These are phyloP conservation scores for Notothenia coriiceps DNA, from an alignment of 2,113 vertebrate species.

Conservation along the genomic window DNA sequence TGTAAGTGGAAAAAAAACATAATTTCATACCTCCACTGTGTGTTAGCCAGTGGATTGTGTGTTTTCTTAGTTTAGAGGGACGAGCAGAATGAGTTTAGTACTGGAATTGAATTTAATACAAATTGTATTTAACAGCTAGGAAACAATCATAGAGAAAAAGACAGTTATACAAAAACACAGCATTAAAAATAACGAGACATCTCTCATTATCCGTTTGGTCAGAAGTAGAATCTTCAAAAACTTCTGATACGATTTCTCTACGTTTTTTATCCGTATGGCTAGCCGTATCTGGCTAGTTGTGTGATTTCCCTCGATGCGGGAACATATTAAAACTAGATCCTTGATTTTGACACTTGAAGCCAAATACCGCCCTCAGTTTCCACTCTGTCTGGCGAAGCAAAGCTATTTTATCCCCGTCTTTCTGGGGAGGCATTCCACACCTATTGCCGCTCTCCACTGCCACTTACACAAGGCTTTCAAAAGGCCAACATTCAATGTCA, in stretches of 20 bases:
- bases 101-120: background rate
- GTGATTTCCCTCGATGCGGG: conserved; percentile 41
- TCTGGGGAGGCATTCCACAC: conserved; percentile 29
- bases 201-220: background rate
- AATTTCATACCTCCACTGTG: background rate
- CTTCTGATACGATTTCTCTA: background rate
- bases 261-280: conserved; percentile 1
- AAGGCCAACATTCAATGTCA: conserved; percentile 48
- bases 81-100: too few relatives aligned
- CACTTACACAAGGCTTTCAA: conserved; percentile 50
- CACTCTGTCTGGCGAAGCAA: conserved; percentile 20
- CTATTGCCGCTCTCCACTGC: conserved; percentile 48
- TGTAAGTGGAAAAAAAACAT: background rate
- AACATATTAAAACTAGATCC: conserved; percentile 58
- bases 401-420: conserved; percentile 46
- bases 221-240: background rate
- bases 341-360: conserved; percentile 27
- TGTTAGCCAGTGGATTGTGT: background rate
- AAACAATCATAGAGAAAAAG: background rate
- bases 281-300: background rate
- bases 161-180: background rate
- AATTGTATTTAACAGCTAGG: background rate
- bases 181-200: background rate
- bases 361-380: conserved; percentile 31
- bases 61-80: too few relatives aligned